Conservation (phyloP, 2,888 invertebrate species). For the Cephalotes varians region DNA sequence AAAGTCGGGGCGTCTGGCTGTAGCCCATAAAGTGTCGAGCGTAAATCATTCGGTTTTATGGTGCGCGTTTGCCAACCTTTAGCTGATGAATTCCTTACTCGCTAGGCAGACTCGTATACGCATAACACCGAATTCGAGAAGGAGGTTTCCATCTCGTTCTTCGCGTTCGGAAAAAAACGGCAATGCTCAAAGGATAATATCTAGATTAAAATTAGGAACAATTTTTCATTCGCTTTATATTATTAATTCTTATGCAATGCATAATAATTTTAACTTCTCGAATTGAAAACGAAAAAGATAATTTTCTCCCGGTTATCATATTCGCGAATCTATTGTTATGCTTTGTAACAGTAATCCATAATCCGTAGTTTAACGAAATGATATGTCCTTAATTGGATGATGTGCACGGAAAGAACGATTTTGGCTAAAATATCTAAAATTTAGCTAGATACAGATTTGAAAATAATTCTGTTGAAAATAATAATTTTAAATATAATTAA, state of each 20-base stretch:
- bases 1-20: constrained; percentile 83
- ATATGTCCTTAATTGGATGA: too few relatives aligned
- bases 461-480: too few relatives aligned
- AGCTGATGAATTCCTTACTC: constrained; percentile 85
- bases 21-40: constrained; percentile 85
- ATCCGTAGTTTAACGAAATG: background rate
- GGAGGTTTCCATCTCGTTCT: constrained; percentile 58
- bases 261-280: background rate
- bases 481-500: too few relatives aligned
- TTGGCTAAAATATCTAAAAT: too few relatives aligned
- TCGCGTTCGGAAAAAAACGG: constrained; percentile 62
- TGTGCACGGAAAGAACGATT: too few relatives aligned
- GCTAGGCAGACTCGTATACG: constrained; percentile 68
- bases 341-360: too few relatives aligned
- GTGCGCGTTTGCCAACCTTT: constrained; percentile 85
- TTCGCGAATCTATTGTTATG: background rate
- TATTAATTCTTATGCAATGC: background rate
- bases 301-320: too few relatives aligned
- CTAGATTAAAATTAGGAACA: constrained; percentile 22
- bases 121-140: constrained; percentile 49
- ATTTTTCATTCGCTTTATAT: background rate
- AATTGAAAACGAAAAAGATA: background rate
- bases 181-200: background rate
- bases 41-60: constrained; percentile 86
- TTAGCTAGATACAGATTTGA: too few relatives aligned